phyloP scores from a whole-genome alignment of 1,140 invertebrate genomes.

The Centruroides vittatus region DNA sequence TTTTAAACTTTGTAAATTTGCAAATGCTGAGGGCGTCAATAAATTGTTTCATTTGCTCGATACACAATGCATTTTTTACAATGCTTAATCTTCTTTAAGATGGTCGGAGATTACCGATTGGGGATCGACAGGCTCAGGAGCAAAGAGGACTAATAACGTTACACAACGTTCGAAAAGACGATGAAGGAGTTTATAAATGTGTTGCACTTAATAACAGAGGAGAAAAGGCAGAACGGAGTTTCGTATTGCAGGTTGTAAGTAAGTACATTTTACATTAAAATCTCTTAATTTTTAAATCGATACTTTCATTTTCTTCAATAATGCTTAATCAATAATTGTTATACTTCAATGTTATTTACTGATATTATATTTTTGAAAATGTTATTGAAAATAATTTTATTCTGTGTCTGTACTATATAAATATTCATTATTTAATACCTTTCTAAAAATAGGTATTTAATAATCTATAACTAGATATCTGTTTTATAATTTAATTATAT shows the following conservation, averaged over 20 bases:
- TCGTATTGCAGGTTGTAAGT: conserved; percentile 20
- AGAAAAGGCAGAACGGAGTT: conserved; percentile 16
- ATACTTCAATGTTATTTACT: too few species aligned
- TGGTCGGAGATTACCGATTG: conserved; percentile 14
- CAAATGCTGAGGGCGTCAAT: too few species aligned
- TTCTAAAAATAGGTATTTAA: too few species aligned
- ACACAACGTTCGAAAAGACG: conserved; percentile 68
- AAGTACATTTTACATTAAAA: conserved; percentile 7
- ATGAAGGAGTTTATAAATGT: conserved; percentile 63
- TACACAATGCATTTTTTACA: too few species aligned
- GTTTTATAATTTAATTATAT: too few species aligned
- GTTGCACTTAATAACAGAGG: conserved; percentile 15
- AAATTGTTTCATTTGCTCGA: too few species aligned
- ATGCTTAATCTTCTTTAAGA: neutral
- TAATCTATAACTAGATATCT: too few species aligned
- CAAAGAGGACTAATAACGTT: conserved; percentile 46
- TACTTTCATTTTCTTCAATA: neutral
- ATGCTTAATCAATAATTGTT: neutral
- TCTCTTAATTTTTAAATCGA: neutral
- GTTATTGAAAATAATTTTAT: too few species aligned
- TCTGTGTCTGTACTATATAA: too few species aligned
- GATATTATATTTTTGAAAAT: too few species aligned
- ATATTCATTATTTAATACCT: too few species aligned
- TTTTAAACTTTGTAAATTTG: too few species aligned
- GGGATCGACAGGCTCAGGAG: conserved; percentile 13